Percentiles rank a stretch among this genome's conserved stretches.
Evolutionary conservation across 2,797 vertebrate genomes (phyloP).

Genomic region (Enteromius afrohamiltoni): DNA sequence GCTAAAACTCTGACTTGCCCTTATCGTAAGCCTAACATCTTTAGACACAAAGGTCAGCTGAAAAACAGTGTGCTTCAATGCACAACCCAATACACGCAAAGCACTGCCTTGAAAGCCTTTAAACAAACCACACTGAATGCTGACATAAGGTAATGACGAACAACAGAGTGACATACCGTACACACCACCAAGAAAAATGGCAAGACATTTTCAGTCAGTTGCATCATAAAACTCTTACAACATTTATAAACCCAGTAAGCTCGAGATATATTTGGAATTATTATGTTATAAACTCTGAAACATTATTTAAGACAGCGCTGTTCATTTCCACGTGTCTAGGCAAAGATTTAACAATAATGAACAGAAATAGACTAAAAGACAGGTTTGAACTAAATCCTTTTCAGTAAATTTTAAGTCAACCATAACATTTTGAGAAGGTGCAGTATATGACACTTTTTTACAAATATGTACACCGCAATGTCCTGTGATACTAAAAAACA

Average conservation of each 20-base stretch:
- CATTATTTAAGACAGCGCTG: not conserved
- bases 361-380: not conserved
- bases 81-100: conserved; percentile 31
- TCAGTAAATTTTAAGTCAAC: not conserved
- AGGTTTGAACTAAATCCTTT: not conserved
- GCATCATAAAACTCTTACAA: not conserved
- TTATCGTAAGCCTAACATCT: conserved; percentile 53
- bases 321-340: not conserved
- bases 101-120: conserved; percentile 12
- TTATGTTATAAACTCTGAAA: not conserved
- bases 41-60: conserved; percentile 57
- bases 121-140: not conserved
- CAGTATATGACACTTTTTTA: not conserved
- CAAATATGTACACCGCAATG: not conserved
- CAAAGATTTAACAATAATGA: not conserved
- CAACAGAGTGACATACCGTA: not conserved
- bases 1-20: conserved; percentile 45
- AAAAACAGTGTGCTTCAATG: conserved; percentile 42
- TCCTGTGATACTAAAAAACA: not conserved
- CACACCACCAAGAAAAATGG: not conserved
- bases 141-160: not conserved
- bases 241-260: not conserved
- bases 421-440: not conserved
- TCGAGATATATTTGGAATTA: not conserved
- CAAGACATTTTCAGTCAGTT: not conserved